Base-by-base conservation (phyloP, 2,888 invertebrate species). In the Heliothis peltigera region DNA sequence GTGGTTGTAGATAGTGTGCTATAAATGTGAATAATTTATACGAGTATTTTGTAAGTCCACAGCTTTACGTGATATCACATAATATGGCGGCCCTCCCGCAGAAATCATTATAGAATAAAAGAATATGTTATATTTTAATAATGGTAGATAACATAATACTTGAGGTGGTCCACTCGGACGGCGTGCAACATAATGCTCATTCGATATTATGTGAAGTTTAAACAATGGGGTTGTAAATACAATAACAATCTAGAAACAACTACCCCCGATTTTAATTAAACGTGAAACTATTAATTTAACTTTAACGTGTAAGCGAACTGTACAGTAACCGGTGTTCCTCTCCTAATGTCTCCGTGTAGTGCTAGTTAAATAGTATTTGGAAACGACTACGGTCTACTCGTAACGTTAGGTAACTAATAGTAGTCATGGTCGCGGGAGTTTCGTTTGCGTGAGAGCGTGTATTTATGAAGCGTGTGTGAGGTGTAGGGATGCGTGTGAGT, bases 1-100 rank as follows among this genome's bases (percentile, higher is more conserved):
- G 89, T 93, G 92, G 92, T 87, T 94, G 94, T 94, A 94, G 94
- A 94, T 95, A 95, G 91, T 94, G 92, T 94, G 93, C 94, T 93
- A 93, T 94, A 93, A 93, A 93, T 94, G 94, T 94, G 94, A 93
- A 94, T 94, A 94, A 94, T 94, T 94, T 94, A 94, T 94, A 94
- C 94, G 93, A 95, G 90, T 94, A 94, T 92, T 92, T 92, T 94
- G 92, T 95, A 94, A 94, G 94, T 93, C 91, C 93, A 90, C 94
- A 92, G 93, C 93, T 94, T 94, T 93, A 94, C 93, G 91, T 92
- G 93, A 93, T 91, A 88, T 90, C 90, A 91, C 91, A 89, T 88
- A 84, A 87, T 86, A 84, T 85, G 86, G 63, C 88, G 93, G 92
- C 93, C 92, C 93, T 91, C 87, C 89, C 86, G 94, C 91, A 91